Conservation (phyloP, 2,113 vertebrate genomes). For the Zeus faber region DNA sequence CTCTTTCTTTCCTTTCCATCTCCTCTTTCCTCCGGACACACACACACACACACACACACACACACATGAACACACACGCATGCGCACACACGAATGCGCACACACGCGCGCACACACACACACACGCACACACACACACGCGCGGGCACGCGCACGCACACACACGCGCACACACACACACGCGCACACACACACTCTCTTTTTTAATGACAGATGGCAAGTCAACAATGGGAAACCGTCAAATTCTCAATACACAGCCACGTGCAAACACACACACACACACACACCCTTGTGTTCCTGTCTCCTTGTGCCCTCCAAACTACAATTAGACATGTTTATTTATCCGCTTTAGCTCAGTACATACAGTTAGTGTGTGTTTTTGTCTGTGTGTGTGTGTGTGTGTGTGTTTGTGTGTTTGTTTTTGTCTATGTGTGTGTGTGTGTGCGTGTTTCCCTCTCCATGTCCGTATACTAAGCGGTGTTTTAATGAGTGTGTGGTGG, state of each 20-base stretch:
- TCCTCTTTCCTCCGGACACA: slow-evolving; percentile 61
- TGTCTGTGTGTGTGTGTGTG: slow-evolving; percentile 22
- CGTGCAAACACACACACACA: slow-evolving; percentile 51
- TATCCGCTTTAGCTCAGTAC: slow-evolving; percentile 42
- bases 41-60: slow-evolving; percentile 71
- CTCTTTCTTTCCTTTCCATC: slow-evolving; percentile 50
- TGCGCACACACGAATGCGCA: slow-evolving; percentile 12
- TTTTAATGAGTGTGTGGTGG: slow-evolving; percentile 78
- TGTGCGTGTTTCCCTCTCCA: slow-evolving; percentile 53
- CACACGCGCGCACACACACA: slow-evolving; percentile 8
- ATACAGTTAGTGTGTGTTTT: slow-evolving; percentile 32
- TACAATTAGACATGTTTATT: slow-evolving; percentile 52
- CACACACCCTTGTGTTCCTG: slow-evolving; percentile 61
- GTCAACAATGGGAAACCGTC: slow-evolving; percentile 92
- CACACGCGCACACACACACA: slow-evolving; percentile 12
- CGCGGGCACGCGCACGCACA: slow-evolving; percentile 17
- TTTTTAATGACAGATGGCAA: slow-evolving; percentile 96
- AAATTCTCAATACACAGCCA: slow-evolving; percentile 50
- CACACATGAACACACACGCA: not conserved
- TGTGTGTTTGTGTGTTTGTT: not conserved
- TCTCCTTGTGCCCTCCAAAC: slow-evolving; percentile 41
- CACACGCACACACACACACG: not conserved
- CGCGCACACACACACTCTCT: slow-evolving; percentile 52
- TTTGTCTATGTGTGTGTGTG: not conserved
- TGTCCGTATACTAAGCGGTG: slow-evolving; percentile 79